Percentiles rank a stretch among this genome's conserved stretches.
These are phyloP conservation scores for Akabosia matsudoensis DNA, from an alignment of 1,140 invertebrate species.

Conservation along the genomic window DNA sequence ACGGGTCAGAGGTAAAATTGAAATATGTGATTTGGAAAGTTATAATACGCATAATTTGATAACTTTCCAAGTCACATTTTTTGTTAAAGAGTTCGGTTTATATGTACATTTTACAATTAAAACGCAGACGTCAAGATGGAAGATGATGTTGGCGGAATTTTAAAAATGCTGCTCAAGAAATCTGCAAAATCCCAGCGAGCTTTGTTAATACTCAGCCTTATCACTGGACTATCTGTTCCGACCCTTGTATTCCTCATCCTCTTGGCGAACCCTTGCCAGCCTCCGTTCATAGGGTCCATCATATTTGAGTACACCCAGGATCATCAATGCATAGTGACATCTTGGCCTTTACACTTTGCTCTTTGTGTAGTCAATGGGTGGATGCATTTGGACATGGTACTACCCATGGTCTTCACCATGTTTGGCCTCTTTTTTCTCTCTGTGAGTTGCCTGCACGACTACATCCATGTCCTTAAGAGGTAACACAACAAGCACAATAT, in stretches of 20 bases:
- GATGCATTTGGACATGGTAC: slow-evolving; percentile 24
- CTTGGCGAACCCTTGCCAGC: slow-evolving; percentile 16
- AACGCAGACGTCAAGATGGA: background rate
- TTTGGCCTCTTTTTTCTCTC: slow-evolving; percentile 10
- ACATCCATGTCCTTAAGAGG: background rate
- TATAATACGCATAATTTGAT: too few relatives aligned
- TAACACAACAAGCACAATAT: background rate
- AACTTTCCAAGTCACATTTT: too few relatives aligned
- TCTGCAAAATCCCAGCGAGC: background rate
- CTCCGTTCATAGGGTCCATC: slow-evolving; percentile 9
- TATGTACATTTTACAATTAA: background rate
- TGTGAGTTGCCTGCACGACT: slow-evolving; percentile 11
- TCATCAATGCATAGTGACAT: background rate
- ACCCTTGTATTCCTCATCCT: slow-evolving; percentile 17
- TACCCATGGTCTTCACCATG: slow-evolving; percentile 12
- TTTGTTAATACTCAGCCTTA: background rate
- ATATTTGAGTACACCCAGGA: background rate
- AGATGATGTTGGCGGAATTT: background rate
- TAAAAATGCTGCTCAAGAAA: background rate
- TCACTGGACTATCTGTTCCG: background rate
- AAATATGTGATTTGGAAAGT: background rate
- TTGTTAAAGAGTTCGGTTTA: too few relatives aligned
- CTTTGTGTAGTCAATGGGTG: background rate
- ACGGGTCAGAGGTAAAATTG: background rate
- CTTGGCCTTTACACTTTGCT: background rate